Evolutionary conservation across 2,888 invertebrate species (phyloP).

Genomic region (Dynastes maya): DNA sequence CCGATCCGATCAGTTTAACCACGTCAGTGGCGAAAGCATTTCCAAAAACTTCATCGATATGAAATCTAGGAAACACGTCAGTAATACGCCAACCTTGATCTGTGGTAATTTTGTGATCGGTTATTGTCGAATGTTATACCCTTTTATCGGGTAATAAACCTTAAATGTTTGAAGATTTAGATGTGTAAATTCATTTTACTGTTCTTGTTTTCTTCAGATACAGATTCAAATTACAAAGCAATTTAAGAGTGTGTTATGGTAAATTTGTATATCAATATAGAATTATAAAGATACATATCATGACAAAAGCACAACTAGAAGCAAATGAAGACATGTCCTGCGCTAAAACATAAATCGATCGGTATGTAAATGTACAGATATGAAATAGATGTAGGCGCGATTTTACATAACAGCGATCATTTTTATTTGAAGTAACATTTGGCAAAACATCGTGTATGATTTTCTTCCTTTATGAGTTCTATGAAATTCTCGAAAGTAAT

Average conservation of each 20-base stretch:
- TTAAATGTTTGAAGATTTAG: slow-evolving; percentile 35
- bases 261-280: background rate
- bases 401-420: too few species aligned
- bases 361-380: too few species aligned
- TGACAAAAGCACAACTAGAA: too few species aligned
- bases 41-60: slow-evolving; percentile 71
- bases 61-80: slow-evolving; percentile 31
- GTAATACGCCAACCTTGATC: slow-evolving; percentile 47
- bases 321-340: too few species aligned
- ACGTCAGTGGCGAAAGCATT: slow-evolving; percentile 67
- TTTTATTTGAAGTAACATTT: too few species aligned
- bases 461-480: too few species aligned
- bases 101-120: slow-evolving; percentile 51
- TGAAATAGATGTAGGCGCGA: too few species aligned
- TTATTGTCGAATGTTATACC: slow-evolving; percentile 38
- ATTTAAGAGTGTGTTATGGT: background rate
- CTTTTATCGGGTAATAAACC: slow-evolving; percentile 27
- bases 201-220: slow-evolving; percentile 27
- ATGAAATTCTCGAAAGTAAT: too few species aligned
- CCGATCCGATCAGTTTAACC: slow-evolving; percentile 65
- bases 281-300: too few species aligned
- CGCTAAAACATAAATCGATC: too few species aligned
- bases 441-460: too few species aligned
- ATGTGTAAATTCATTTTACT: slow-evolving; percentile 21
- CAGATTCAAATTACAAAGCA: slow-evolving; percentile 26